These are phyloP conservation scores for Bactericera cockerelli DNA, from an alignment of 1,140 invertebrate species.

Conservation along the genomic window DNA sequence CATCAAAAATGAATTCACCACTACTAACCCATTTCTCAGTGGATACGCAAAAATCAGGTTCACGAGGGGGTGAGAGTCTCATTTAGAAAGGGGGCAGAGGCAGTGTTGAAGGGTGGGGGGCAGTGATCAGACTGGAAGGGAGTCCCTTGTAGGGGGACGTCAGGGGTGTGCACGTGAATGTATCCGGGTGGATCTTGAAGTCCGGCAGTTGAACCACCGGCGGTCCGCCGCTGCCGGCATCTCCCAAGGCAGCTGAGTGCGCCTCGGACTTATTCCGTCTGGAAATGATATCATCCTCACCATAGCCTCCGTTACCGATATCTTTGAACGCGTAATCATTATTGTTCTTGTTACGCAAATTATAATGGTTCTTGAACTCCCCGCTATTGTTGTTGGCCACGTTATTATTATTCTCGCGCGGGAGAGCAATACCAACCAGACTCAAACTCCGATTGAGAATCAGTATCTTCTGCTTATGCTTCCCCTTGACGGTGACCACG, in stretches of 20 bases:
- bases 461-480: conserved; percentile 29
- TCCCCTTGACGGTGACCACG: conserved; percentile 33
- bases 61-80: background rate
- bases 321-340: conserved; percentile 8
- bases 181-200: conserved; percentile 18
- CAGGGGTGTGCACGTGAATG: conserved; percentile 17
- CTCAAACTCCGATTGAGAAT: conserved; percentile 29
- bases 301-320: background rate
- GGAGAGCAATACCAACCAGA: conserved; percentile 9
- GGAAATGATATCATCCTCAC: background rate
- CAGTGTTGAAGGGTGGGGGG: background rate
- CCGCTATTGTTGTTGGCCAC: background rate
- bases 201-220: conserved; percentile 16
- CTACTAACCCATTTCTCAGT: too few species aligned
- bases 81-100: background rate
- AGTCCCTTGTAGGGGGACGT: conserved; percentile 27
- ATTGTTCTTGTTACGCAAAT: conserved; percentile 6
- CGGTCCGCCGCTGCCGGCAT: background rate
- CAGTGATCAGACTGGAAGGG: background rate
- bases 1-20: too few species aligned
- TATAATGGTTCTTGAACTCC: conserved; percentile 7
- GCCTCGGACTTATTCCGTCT: background rate
- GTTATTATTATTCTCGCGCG: conserved; percentile 10
- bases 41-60: too few species aligned
- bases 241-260: background rate